Evolutionary conservation across 2,797 vertebrate genomes (phyloP).

Genomic region (Poeciliopsis gracilis): DNA sequence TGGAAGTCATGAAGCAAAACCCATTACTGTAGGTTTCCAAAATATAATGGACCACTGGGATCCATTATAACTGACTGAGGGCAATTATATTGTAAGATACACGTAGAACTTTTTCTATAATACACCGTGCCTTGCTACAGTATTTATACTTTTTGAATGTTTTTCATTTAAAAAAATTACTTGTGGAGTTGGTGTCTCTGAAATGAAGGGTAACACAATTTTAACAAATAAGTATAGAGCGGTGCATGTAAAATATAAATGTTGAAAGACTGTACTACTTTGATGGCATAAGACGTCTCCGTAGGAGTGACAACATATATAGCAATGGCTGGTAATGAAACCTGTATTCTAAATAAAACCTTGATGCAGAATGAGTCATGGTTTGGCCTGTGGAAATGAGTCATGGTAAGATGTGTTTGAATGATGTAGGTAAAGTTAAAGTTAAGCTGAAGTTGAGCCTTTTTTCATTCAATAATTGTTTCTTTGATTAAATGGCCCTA

Average conservation of each 20-base stretch:
- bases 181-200: neutral
- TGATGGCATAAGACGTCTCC: neutral
- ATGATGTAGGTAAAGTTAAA: neutral
- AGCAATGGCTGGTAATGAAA: constrained; percentile 4
- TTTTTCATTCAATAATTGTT: neutral
- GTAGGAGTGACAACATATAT: constrained; percentile 15
- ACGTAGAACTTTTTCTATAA: neutral
- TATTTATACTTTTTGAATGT: neutral
- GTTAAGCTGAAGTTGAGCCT: neutral
- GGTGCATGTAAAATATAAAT: neutral
- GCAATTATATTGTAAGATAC: neutral
- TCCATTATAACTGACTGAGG: neutral
- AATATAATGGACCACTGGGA: neutral
- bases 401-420: constrained; percentile 2
- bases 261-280: constrained; percentile 6
- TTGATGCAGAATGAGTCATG: constrained; percentile 29
- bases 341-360: constrained; percentile 20
- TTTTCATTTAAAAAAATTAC: neutral
- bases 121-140: neutral
- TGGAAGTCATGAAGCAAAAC: neutral
- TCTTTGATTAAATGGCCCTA: neutral
- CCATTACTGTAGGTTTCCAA: neutral
- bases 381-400: constrained; percentile 19
- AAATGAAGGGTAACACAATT: neutral
- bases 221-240: neutral